Conservation (phyloP, 2,797 vertebrate genomes). For the Philypnodon macrostomus region DNA sequence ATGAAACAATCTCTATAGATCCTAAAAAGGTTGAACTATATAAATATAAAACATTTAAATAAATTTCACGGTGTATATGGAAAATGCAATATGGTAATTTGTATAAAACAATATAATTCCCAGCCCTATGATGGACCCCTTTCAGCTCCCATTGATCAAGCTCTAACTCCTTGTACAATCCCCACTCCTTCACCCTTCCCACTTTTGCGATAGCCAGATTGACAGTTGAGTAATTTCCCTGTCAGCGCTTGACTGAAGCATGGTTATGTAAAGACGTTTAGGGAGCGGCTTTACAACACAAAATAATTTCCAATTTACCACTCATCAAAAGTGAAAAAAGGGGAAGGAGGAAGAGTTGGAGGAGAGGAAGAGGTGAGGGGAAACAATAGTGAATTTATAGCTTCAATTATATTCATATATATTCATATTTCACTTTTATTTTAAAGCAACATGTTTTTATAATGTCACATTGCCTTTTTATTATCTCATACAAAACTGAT, state of each 20-base stretch:
- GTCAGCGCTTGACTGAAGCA: slow-evolving; percentile 84
- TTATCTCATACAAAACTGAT: no score
- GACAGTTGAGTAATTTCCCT: slow-evolving; percentile 86
- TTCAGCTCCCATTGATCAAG: slow-evolving; percentile 78
- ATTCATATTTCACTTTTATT: slow-evolving; percentile 94
- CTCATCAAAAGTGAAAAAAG: slow-evolving; percentile 84
- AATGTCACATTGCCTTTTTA: no score
- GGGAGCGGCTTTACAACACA: slow-evolving; percentile 81
- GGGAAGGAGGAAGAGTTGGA: slow-evolving; percentile 46
- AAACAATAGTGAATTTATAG: slow-evolving; percentile 87
- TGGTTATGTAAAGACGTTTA: slow-evolving; percentile 88
- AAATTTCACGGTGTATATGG: no score
- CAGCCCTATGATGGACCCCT: slow-evolving; percentile 53
- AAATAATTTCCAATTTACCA: slow-evolving; percentile 92
- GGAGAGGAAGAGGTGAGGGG: slow-evolving; percentile 42
- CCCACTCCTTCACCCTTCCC: slow-evolving; percentile 35
- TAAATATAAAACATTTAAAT: no score
- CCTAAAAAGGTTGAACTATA: no score
- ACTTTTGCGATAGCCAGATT: slow-evolving; percentile 79
- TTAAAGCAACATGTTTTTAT: slow-evolving; percentile 93
- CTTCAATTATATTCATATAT: no score
- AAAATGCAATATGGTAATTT: no score
- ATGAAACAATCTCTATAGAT: no score
- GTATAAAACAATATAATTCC: no score
- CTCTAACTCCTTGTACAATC: slow-evolving; percentile 56